A percentile compares a stretch with the other conserved stretches of the same genome.
phyloP scores from a whole-genome alignment of 1,140 invertebrate genomes.

The Akabosia matsudoensis region DNA sequence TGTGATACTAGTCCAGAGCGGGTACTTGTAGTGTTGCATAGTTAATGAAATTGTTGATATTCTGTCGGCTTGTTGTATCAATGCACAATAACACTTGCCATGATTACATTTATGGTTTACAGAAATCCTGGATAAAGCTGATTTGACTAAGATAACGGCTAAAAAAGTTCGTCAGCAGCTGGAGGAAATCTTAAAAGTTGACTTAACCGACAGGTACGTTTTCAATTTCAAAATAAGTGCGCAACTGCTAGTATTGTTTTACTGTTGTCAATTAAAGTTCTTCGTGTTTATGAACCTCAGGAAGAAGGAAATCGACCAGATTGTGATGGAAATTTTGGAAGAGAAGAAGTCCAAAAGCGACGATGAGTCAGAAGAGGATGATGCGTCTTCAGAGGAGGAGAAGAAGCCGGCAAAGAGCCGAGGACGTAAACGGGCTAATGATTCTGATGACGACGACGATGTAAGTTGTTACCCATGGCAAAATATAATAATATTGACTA shows the following conservation, averaged over 20 bases:
- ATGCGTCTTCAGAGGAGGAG: conserved; percentile 46
- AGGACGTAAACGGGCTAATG: conserved; percentile 49
- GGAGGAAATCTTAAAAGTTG: conserved; percentile 73
- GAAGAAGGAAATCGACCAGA: conserved; percentile 77
- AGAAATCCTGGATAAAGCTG: conserved; percentile 84
- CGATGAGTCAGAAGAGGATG: conserved; percentile 56
- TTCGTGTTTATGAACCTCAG: conserved; percentile 50
- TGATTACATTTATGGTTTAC: too few species aligned
- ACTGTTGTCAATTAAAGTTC: not conserved
- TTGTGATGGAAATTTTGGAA: conserved; percentile 73
- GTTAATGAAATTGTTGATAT: not conserved
- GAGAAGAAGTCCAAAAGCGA: conserved; percentile 63
- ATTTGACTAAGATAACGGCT: conserved; percentile 75
- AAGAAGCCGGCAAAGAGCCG: conserved; percentile 51
- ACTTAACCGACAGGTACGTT: conserved; percentile 63
- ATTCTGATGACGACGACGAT: not conserved
- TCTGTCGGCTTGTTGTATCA: not conserved
- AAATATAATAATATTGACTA: conserved; percentile 51
- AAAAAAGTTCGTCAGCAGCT: conserved; percentile 86
- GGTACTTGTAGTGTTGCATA: too few species aligned
- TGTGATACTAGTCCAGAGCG: too few species aligned
- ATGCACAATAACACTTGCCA: too few species aligned
- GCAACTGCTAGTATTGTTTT: not conserved
- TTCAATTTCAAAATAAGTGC: conserved; percentile 13
- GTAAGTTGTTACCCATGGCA: not conserved